phyloP scores from a whole-genome alignment of 2,888 invertebrate species.

The Mermis nigrescens region DNA sequence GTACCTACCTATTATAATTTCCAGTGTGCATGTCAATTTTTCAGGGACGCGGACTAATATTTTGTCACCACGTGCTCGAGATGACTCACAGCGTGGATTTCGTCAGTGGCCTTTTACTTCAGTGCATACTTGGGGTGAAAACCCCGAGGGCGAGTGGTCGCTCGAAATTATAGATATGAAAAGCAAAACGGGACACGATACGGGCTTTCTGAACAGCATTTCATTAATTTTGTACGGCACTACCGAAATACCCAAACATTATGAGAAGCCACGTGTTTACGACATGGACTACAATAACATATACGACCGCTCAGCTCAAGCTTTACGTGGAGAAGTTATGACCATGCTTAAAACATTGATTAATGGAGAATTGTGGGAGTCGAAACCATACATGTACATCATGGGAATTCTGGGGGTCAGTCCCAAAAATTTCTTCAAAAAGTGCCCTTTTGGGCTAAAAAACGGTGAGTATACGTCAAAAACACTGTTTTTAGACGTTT shows the following conservation, averaged over 20 bases:
- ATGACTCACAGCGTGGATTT: slow-evolving; percentile 52
- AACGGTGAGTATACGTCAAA: too few species aligned
- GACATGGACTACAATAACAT: slow-evolving; percentile 13
- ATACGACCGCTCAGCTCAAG: slow-evolving; percentile 2
- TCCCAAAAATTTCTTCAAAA: too few species aligned
- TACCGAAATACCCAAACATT: slow-evolving; percentile 16
- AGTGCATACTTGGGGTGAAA: slow-evolving; percentile 75
- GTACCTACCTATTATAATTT: too few species aligned
- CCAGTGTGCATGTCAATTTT: slow-evolving; percentile 15
- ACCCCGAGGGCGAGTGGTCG: slow-evolving; percentile 44
- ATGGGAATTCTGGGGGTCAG: too few species aligned
- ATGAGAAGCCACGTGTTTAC: slow-evolving; percentile 12
- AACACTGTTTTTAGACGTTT: too few species aligned
- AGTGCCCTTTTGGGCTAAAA: too few species aligned
- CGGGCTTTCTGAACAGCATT: slow-evolving; percentile 14
- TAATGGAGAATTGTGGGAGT: too few species aligned
- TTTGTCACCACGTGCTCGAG: slow-evolving; percentile 49
- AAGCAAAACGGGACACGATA: background rate
- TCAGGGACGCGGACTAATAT: slow-evolving; percentile 51
- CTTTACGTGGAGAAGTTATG: too few species aligned
- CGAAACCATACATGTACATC: too few species aligned
- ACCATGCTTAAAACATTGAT: too few species aligned
- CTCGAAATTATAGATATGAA: slow-evolving; percentile 20
- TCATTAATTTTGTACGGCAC: slow-evolving; percentile 17
- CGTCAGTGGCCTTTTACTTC: slow-evolving; percentile 65